Evolutionary conservation across 2,113 vertebrate species (phyloP), one percentile per base, ranked within the genome.

Genomic region (Cottus gobio): DNA sequence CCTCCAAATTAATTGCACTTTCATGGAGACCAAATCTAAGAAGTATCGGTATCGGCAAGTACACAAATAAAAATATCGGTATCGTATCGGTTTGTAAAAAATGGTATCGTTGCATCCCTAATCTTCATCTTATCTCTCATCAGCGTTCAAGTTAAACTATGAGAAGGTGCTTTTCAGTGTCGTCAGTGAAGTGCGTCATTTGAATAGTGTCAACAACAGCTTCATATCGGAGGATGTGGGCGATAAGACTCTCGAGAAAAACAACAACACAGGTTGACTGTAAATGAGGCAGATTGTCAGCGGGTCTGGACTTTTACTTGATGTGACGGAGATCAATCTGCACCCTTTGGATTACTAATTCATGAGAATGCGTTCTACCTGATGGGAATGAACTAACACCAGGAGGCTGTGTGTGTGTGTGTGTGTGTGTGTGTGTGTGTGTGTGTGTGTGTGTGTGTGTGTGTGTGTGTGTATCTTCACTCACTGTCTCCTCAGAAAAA

Each of bases 401-500:
- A 57, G 36, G 16, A 34, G 1, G 34, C 18, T 26, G 64, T 52
- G 56, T 30, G 44, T 70, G n/a, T n/a, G n/a, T n/a, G n/a, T n/a
- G n/a, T n/a, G n/a, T n/a, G n/a, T n/a, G n/a, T n/a, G n/a, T n/a
- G n/a, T n/a, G n/a, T n/a, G n/a, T n/a, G n/a, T n/a, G n/a, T n/a
- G n/a, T n/a, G n/a, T n/a, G n/a, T n/a, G n/a, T n/a, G n/a, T n/a
- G n/a, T n/a, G n/a, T n/a, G n/a, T n/a, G n/a, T n/a, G n/a, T n/a
- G n/a, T n/a, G n/a, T n/a, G n/a, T 84, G 36, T 42, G 7, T 71
- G 16, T 72, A 5, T 57, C 22, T 63, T 60, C 16, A 92, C 94
- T 96, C 93, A 99, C 97, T 68, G 79, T 93, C 31, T 98, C 97
- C 71, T 97, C 98, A 2, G 96, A 96, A 12, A 96, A 93, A 22